Conservation (phyloP, 1,140 invertebrate genomes). For the Armadillidium nasatum region DNA sequence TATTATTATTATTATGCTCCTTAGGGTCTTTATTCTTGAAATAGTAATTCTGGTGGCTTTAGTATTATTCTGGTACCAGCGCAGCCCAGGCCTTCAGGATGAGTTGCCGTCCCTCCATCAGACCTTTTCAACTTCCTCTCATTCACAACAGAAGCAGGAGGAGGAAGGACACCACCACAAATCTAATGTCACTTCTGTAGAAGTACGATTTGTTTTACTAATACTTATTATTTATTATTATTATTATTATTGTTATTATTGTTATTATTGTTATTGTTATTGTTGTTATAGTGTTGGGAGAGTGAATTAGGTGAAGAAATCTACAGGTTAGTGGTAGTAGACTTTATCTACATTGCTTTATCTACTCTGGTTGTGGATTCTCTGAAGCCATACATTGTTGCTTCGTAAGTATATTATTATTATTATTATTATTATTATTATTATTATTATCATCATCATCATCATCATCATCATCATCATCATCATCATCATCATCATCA, state of each 20-base stretch:
- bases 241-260: too few species aligned
- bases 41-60: conserved; percentile 30
- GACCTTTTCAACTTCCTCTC: background rate
- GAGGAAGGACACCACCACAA: too few species aligned
- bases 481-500: too few species aligned
- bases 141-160: conserved; percentile 16
- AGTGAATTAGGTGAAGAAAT: conserved; percentile 65
- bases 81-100: background rate
- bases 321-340: conserved; percentile 65
- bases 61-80: conserved; percentile 30
- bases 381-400: conserved; percentile 21
- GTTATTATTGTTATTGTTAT: too few species aligned
- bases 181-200: too few species aligned
- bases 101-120: background rate
- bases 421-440: too few species aligned
- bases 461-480: too few species aligned
- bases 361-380: conserved; percentile 35
- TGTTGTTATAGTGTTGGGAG: conserved; percentile 63
- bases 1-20: too few species aligned
- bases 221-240: too few species aligned
- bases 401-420: background rate
- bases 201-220: too few species aligned
- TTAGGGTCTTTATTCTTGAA: conserved; percentile 27
- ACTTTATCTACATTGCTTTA: conserved; percentile 62
- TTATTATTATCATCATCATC: too few species aligned